Evolutionary conservation across 2,888 invertebrate species (phyloP).

Genomic region (Parnassius glacialis): DNA sequence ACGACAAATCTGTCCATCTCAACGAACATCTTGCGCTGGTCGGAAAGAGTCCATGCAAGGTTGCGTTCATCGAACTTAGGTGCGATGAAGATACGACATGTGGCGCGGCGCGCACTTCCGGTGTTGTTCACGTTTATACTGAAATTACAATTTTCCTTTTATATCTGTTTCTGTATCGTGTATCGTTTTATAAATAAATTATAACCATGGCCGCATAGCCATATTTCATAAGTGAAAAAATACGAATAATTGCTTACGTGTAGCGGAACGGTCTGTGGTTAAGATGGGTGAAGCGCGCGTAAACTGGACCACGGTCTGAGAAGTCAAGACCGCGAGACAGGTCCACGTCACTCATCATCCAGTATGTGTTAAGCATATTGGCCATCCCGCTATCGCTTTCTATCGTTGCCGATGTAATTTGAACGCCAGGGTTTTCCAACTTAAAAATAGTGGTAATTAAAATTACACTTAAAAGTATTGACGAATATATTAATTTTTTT

Average conservation of each 20-base stretch:
- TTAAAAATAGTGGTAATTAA: conserved; percentile 40
- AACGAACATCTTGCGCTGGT: conserved; percentile 85
- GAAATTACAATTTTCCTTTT: conserved; percentile 10
- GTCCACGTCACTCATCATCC: conserved; percentile 90
- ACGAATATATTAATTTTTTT: no score
- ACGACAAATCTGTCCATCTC: conserved; percentile 88
- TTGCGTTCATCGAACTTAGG: conserved; percentile 87
- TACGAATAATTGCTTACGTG: conserved; percentile 56
- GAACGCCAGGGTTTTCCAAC: conserved; percentile 83
- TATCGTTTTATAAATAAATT: no score
- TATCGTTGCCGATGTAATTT: conserved; percentile 71
- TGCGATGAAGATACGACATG: conserved; percentile 85
- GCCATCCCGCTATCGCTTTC: conserved; percentile 64
- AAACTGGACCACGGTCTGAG: conserved; percentile 84
- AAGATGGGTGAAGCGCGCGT: conserved; percentile 87
- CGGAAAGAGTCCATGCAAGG: conserved; percentile 81
- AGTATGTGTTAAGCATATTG: conserved; percentile 86
- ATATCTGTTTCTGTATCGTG: no score
- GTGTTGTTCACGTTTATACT: conserved; percentile 78
- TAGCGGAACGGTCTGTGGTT: conserved; percentile 88
- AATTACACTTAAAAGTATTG: no score
- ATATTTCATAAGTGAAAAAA: background rate
- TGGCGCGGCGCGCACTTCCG: conserved; percentile 74
- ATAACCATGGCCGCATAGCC: no score
- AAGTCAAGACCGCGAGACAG: conserved; percentile 91